Base-by-base conservation (phyloP, 1,140 invertebrate genomes). In the Formica exsecta region DNA sequence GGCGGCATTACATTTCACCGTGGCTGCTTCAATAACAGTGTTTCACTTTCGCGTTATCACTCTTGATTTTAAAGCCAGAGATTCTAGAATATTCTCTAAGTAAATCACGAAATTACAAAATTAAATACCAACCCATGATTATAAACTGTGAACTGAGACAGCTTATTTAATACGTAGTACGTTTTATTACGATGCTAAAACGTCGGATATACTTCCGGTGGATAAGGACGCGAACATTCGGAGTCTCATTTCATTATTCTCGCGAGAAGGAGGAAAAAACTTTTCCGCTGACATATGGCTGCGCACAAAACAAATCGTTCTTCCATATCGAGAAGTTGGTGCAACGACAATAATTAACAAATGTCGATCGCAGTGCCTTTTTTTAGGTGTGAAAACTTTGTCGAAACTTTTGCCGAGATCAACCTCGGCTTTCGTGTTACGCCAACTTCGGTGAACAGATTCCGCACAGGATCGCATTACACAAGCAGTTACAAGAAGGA, bases 291-390 rank as follows among this genome's bases (percentile, higher is more conserved):
- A 74, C 16, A n/a, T 38, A 71, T 6, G 38, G 13, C 22, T 70
- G 68, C 41, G 71, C 71, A 38, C 36, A 62, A 59, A 71, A 64
- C 25, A 54, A 80, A 81, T 89, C 59, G 71, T 83, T 86, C 87
- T 89, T 89, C 76, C 76, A 86, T 57, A 54, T 79, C 74, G 59
- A 71, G 65, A 86, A 86, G 87, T 88, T 88, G 89, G 89, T 88
- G 87, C 79, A 89, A 90, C 87, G 90, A 91, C 87, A 91, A 90
- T 90, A 91, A 89, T 85, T 75, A 81, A 89, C 61, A 59, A 79
- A 84, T 73, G 86, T 85, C 85, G 80, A 88, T 87, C 36, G 73
- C 75, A 89, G 88, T 85, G 75, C 70, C 88, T 90, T 87, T 51
- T 51, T 51, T 87, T 70, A 80, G 71, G 44, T 79, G 85, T 86